A percentile compares a stretch with the other conserved stretches of the same genome.
These are phyloP conservation scores for Trichonephila inaurata DNA, from an alignment of 1,140 invertebrate genomes.

Conservation along the genomic window DNA sequence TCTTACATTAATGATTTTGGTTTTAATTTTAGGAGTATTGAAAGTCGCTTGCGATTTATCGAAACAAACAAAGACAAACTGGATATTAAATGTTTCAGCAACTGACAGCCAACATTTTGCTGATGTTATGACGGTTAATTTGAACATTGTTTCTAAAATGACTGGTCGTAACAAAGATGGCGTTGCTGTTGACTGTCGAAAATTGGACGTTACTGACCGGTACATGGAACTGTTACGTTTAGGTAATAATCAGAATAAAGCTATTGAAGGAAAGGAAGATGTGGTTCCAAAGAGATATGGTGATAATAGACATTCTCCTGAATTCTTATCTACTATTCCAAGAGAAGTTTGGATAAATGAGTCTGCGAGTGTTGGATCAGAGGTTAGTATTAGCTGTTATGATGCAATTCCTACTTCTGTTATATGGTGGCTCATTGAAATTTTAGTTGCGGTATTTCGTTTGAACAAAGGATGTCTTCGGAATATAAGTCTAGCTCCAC, in stretches of 20 bases:
- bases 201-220: slow-evolving; percentile 90
- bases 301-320: slow-evolving; percentile 91
- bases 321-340: slow-evolving; percentile 86
- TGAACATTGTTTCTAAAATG: slow-evolving; percentile 87
- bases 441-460: no score
- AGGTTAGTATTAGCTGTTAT: slow-evolving; percentile 76
- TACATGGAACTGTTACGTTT: slow-evolving; percentile 89
- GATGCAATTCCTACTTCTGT: no score
- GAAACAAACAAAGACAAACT: slow-evolving; percentile 81
- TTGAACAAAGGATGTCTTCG: no score
- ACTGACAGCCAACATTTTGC: slow-evolving; percentile 95
- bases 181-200: slow-evolving; percentile 87
- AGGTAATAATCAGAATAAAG: slow-evolving; percentile 84
- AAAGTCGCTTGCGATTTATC: slow-evolving; percentile 87
- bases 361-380: slow-evolving; percentile 88
- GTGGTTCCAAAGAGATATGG: slow-evolving; percentile 84
- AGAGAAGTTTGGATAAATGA: slow-evolving; percentile 88
- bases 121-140: slow-evolving; percentile 88
- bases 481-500: no score
- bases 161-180: slow-evolving; percentile 91
- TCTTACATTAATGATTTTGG: no score
- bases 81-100: slow-evolving; percentile 85
- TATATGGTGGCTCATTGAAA: no score
- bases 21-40: slow-evolving; percentile 84
- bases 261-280: slow-evolving; percentile 88